Evolutionary conservation across 2,113 vertebrate species (phyloP).

Genomic region (rabbit (Oryctolagus cuniculus)): mOryCun1.1 NC_091437.1:57130001-57130500

Average conservation of each 20-base stretch:
- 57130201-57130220: conserved; percentile 14
- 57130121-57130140: not conserved
- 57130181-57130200: not conserved
- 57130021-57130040: not conserved
- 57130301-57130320: not conserved
- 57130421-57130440: not conserved
- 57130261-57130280: not conserved
- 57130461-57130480: not conserved
- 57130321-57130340: not conserved
- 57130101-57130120: not conserved
- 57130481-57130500: not conserved
- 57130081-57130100: not conserved
- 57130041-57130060: not conserved
- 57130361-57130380: not conserved
- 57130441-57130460: not conserved
- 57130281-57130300: not conserved
- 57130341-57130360: not conserved
- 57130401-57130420: not conserved
- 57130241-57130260: conserved; percentile 3
- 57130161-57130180: not conserved
- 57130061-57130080: not conserved
- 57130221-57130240: not conserved
- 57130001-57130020: not conserved
- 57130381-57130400: not conserved
- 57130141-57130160: not conserved